Evolutionary conservation across 2,888 invertebrate genomes (phyloP).

Genomic region (Busseola fusca): DNA sequence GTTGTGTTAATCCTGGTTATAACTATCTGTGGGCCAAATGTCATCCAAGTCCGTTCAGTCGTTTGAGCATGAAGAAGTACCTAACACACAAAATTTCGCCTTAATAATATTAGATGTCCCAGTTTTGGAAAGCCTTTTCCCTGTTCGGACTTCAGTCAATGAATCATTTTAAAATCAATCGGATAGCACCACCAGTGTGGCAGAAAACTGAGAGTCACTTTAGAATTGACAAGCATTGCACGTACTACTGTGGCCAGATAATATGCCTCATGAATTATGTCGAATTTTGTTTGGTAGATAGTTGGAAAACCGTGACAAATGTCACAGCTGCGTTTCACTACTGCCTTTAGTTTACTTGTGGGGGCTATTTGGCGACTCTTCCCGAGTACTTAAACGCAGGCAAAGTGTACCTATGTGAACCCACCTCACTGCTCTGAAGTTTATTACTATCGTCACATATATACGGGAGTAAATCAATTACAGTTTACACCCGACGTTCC

Average conservation of each 20-base stretch:
- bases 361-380: not conserved
- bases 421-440: conserved; percentile 1
- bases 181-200: not conserved
- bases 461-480: conserved; percentile 39
- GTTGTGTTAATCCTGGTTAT: no score
- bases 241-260: not conserved
- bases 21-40: no score
- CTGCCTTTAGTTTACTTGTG: not conserved
- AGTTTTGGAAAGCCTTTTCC: not conserved
- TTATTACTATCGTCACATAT: conserved; percentile 44
- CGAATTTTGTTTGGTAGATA: not conserved
- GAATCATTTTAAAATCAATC: conserved; percentile 20
- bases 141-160: conserved; percentile 2
- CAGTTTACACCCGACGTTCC: conserved; percentile 3
- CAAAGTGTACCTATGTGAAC: not conserved
- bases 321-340: not conserved
- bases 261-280: not conserved
- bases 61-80: no score
- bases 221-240: not conserved
- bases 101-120: not conserved
- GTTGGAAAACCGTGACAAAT: conserved; percentile 2
- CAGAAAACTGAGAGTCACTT: not conserved
- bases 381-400: not conserved
- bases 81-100: no score
- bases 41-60: no score